A percentile compares a stretch with the other conserved stretches of the same genome.
phyloP scores from a whole-genome alignment of 2,888 invertebrate genomes.

The Meteorus cinctellus region DNA sequence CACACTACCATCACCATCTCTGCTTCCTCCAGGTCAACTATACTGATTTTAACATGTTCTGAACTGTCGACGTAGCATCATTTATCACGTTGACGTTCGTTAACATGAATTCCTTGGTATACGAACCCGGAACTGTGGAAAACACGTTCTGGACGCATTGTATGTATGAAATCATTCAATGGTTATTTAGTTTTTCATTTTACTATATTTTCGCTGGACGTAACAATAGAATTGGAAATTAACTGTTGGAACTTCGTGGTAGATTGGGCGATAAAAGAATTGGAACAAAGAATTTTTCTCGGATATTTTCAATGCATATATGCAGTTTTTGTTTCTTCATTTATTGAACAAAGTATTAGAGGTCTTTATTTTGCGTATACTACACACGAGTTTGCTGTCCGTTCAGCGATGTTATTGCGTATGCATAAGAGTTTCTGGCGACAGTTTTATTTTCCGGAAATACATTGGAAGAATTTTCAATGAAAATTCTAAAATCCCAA shows the following conservation, averaged over 20 bases:
- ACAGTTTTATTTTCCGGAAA: too few species aligned
- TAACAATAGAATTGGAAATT: constrained; percentile 1
- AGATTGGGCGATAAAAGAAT: neutral
- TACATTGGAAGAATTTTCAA: too few species aligned
- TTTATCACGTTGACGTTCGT: constrained; percentile 26
- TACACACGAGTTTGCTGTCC: too few species aligned
- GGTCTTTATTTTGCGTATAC: too few species aligned
- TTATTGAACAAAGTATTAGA: neutral
- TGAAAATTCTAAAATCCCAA: too few species aligned
- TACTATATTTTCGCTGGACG: neutral
- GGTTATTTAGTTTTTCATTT: neutral
- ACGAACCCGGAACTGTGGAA: neutral
- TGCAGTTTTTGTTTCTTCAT: neutral
- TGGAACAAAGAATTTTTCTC: neutral
- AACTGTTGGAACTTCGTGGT: neutral
- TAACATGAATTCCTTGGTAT: neutral
- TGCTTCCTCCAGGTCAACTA: constrained; percentile 20
- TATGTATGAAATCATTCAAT: constrained; percentile 17
- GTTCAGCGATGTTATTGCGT: too few species aligned
- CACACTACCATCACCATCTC: constrained; percentile 9
- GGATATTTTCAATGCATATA: neutral
- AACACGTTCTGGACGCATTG: neutral
- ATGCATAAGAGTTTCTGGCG: too few species aligned
- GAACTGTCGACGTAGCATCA: constrained; percentile 26
- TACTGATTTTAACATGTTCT: constrained; percentile 28